Percentiles rank a stretch among this genome's conserved stretches.
Evolutionary conservation across 2,888 invertebrate species (phyloP).

Genomic region (Hypercompe scribonia): DNA sequence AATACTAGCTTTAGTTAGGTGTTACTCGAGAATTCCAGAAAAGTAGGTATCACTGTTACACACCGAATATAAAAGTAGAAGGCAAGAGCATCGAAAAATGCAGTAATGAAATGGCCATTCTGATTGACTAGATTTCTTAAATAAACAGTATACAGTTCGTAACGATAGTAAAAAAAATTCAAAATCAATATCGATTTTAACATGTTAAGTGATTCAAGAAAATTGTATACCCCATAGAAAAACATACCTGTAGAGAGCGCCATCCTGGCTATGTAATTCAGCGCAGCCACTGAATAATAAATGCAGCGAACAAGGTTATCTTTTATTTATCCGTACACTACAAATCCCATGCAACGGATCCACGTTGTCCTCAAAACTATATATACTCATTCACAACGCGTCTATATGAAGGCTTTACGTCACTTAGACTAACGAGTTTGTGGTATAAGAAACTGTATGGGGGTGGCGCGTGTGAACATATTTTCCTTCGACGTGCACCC

Average conservation of each 20-base stretch:
- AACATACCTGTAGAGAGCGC: slow-evolving; percentile 81
- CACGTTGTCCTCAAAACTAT: slow-evolving; percentile 55
- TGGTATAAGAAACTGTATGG: slow-evolving; percentile 62
- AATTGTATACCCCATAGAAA: slow-evolving; percentile 39
- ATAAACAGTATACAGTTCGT: background rate
- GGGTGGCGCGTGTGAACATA: slow-evolving; percentile 55
- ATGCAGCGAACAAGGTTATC: slow-evolving; percentile 80
- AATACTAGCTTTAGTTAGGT: background rate
- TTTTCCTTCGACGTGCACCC: slow-evolving; percentile 70
- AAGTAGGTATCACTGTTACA: slow-evolving; percentile 21
- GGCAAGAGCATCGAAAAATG: slow-evolving; percentile 38
- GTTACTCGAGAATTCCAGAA: slow-evolving; percentile 16
- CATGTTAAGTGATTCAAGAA: background rate
- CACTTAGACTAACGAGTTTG: slow-evolving; percentile 80
- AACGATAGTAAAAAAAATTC: background rate
- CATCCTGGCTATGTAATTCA: slow-evolving; percentile 79
- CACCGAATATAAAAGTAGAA: slow-evolving; percentile 34
- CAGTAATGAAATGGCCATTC: no score
- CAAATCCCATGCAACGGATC: slow-evolving; percentile 56
- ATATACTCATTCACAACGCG: slow-evolving; percentile 59
- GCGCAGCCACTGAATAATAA: slow-evolving; percentile 83
- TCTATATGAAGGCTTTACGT: slow-evolving; percentile 72
- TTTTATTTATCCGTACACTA: slow-evolving; percentile 61
- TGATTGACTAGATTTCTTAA: no score
- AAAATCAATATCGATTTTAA: background rate